Evolutionary conservation across 37 sponge, comb jelly and placozoan genomes (phyloP), one percentile per base, ranked within the genome.

Genomic region (Beroe forskalii): DNA sequence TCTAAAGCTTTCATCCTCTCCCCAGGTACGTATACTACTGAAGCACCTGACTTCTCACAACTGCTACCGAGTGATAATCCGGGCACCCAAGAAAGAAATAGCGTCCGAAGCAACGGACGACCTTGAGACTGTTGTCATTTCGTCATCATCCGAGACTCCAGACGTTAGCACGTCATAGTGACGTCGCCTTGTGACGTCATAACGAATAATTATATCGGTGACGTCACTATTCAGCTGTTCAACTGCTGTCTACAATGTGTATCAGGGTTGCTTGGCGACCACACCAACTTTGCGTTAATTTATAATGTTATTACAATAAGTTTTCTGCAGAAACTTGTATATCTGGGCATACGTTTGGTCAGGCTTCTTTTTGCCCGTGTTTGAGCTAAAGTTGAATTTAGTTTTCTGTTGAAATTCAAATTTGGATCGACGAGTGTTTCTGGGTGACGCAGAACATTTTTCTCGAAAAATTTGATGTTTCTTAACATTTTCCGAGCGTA

Each of bases 301-400:
- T 69, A 69, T 69, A 69, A 69, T 69, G 72, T 69, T 69, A 69
- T 35, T 35, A 69, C 72, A 32, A 64, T 27, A 64, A 69, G 72
- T 69, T 9, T 33, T 12, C 6, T 48, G 12, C 55, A 48, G 55
- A 48, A 48, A 48, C 55, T 12, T 17, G n/a, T n/a, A n/a, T n/a
- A 48, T 12, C 12, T 48, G 55, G 55, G 55, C 55, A 48, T 6
- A 48, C 6, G 12, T 12, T 17, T 12, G 55, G 55, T 12, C 55
- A 48, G 55, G 6, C 55, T 17, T 12, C 55, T 48, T 12, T 48
- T 48, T 48, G 6, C n/a, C n/a, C n/a, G n/a, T n/a, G n/a, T n/a
- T n/a, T n/a, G n/a, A n/a, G n/a, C n/a, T n/a, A n/a, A n/a, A n/a
- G n/a, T n/a, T n/a, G n/a, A n/a, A n/a, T n/a, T n/a, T n/a, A n/a